phyloP scores from a whole-genome alignment of 2,113 vertebrate genomes.

The Tauraco erythrolophus region DNA sequence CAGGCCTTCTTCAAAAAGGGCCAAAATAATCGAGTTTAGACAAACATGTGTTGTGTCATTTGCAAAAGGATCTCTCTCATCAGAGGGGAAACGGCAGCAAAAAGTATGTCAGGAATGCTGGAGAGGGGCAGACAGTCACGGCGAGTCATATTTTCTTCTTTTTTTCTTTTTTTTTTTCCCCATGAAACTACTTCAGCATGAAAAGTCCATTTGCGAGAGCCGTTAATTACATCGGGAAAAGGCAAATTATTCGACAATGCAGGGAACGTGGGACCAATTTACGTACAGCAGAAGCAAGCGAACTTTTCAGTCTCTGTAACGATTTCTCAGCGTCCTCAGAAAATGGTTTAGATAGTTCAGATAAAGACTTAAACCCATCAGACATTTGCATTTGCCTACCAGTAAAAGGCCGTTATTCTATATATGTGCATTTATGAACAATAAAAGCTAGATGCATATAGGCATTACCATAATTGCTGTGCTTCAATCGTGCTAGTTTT shows the following conservation, averaged over 20 bases:
- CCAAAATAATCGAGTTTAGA: slow-evolving; percentile 19
- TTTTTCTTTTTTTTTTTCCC: neutral
- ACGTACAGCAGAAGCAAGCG: neutral
- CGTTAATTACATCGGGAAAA: neutral
- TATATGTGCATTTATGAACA: neutral
- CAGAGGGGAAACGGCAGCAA: slow-evolving; percentile 29
- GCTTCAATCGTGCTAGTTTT: neutral
- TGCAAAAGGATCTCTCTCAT: slow-evolving; percentile 39
- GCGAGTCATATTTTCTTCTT: neutral
- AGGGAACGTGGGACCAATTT: neutral
- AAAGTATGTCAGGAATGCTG: slow-evolving; percentile 56
- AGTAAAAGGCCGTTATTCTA: neutral
- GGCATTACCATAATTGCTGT: neutral
- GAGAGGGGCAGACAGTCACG: slow-evolving; percentile 39
- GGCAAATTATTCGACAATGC: neutral
- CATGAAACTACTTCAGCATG: slow-evolving; percentile 1
- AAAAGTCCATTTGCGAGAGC: neutral
- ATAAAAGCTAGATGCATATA: neutral
- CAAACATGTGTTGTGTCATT: slow-evolving; percentile 44
- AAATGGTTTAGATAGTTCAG: neutral
- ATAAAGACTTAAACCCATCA: neutral
- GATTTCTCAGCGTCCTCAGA: neutral
- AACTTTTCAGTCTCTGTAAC: neutral
- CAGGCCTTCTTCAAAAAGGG: slow-evolving; percentile 9
- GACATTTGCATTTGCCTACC: neutral